These are phyloP conservation scores for Pyrochroa serraticornis DNA, from an alignment of 2,888 invertebrate species.

Conservation along the genomic window DNA sequence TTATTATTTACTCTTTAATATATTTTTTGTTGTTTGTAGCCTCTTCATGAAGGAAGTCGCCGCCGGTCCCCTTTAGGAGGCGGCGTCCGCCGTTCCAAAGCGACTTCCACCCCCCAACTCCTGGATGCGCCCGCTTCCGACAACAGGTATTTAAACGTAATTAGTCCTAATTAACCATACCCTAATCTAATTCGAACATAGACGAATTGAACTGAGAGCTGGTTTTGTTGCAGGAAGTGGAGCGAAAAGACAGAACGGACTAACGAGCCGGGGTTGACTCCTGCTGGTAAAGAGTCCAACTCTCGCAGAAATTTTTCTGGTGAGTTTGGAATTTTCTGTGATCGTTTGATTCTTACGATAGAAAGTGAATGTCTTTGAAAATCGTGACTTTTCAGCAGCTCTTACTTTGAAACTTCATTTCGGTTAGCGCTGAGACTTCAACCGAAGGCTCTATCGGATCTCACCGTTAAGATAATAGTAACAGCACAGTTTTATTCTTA, in stretches of 20 bases:
- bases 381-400: too few species aligned
- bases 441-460: too few species aligned
- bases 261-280: constrained; percentile 34
- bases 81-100: constrained; percentile 45
- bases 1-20: too few species aligned
- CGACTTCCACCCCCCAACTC: constrained; percentile 56
- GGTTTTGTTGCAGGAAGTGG: constrained; percentile 44
- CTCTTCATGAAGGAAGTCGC: constrained; percentile 53
- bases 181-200: neutral
- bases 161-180: neutral
- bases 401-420: too few species aligned
- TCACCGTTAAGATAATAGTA: too few species aligned
- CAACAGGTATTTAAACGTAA: constrained; percentile 16
- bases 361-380: too few species aligned
- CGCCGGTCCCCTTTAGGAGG: constrained; percentile 51
- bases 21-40: constrained; percentile 50
- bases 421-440: too few species aligned
- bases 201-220: constrained; percentile 3
- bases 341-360: neutral
- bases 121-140: constrained; percentile 46
- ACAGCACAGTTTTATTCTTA: too few species aligned
- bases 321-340: constrained; percentile 32
- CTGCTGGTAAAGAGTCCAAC: constrained; percentile 39
- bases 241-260: constrained; percentile 39
- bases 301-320: constrained; percentile 44